Base-by-base conservation (phyloP, 2,888 invertebrate genomes). In the Acrocera orbiculus region DNA sequence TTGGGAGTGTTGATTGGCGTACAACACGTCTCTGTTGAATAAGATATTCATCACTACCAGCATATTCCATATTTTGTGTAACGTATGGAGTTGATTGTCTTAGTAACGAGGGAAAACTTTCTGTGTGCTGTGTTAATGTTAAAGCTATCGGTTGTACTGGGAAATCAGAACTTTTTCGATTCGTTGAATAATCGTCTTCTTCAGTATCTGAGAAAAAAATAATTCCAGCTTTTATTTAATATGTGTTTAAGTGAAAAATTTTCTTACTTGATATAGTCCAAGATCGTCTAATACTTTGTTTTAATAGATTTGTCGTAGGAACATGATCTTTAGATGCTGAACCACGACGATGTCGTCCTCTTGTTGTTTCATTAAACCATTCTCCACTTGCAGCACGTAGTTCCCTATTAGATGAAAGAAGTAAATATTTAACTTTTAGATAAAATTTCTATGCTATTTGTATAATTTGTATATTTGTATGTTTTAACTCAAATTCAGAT, bases 191-290 rank as follows among this genome's bases (percentile, higher is more conserved):
- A 13, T 30, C 49, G 38, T 56, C 56, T 49, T 56, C 53, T 44
- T 56, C 56, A 47, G 56, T 53, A 48, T 56, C 56, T 56, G 37
- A 1, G 38, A 38, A n/a, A 19, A 20, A 16, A 16, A 25, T 16
- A 29, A 11, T 11, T 6, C 7, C 9, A 63, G 48, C 5, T 62
- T 56, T 20, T 61, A 61, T 69, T 69, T 64, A 7, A 7, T 25
- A 16, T 1, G 11, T 25, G 13, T 16, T 5, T 27, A 53, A 8
- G 19, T 19, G 5, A 23, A 23, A 3, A 11, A 6, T 19, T 19
- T 8, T 19, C 63, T 65, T 53, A 76, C 76, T 74, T 44, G 75
- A 76, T 49, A 76, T 75, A 36, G 76, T 76, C 75, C 75, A 76
- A 39, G 76, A 75, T 36, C 76, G 64, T 30, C 70, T 65, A 44